Evolutionary conservation across 1,140 invertebrate species (phyloP).

Genomic region (Pseudomyrmex cubaensis): DNA sequence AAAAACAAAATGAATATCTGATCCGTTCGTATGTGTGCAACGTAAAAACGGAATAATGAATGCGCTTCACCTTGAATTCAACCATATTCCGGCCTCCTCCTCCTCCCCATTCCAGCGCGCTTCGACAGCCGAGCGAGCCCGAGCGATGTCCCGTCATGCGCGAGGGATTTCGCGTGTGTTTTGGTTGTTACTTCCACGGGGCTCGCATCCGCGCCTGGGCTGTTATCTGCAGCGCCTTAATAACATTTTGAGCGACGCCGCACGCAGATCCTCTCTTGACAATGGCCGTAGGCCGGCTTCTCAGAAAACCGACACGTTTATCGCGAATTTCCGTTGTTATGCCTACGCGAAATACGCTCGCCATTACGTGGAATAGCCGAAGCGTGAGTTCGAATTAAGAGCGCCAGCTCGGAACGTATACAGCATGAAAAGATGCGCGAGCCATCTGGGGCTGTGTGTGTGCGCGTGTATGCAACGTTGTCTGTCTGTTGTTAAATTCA

Average conservation of each 20-base stretch:
- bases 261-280: constrained; percentile 50
- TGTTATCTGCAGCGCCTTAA: constrained; percentile 69
- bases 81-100: constrained; percentile 32
- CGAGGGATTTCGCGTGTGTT: constrained; percentile 72
- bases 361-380: constrained; percentile 53
- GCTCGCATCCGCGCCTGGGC: constrained; percentile 69
- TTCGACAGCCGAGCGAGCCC: constrained; percentile 61
- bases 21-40: constrained; percentile 23
- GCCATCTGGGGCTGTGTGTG: too few species aligned
- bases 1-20: constrained; percentile 59
- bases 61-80: constrained; percentile 66
- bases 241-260: constrained; percentile 67
- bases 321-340: constrained; percentile 60
- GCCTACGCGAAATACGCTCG: constrained; percentile 49
- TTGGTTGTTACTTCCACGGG: constrained; percentile 70
- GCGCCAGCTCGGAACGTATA: constrained; percentile 40
- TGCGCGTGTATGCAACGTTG: not conserved
- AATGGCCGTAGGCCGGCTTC: constrained; percentile 40
- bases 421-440: constrained; percentile 21
- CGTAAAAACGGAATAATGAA: constrained; percentile 46
- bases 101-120: constrained; percentile 47
- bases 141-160: constrained; percentile 70
- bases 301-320: constrained; percentile 48
- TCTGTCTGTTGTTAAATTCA: constrained; percentile 41
- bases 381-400: constrained; percentile 59